These are phyloP conservation scores for Ramphastos sulfuratus DNA, from an alignment of 2,113 vertebrate species.

Conservation along the genomic window DNA sequence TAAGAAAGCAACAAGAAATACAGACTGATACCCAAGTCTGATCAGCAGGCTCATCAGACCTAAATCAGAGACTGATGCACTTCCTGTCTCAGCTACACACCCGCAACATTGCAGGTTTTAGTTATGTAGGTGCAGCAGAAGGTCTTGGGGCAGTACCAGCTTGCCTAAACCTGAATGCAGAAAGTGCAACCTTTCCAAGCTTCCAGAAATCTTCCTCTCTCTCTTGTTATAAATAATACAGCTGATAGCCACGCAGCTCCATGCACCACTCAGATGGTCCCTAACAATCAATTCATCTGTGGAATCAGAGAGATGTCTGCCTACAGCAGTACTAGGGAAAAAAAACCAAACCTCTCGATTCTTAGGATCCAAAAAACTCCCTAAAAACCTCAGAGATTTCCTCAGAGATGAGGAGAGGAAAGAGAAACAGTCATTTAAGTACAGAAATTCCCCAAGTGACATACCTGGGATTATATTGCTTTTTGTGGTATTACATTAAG, in stretches of 20 bases:
- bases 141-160: not conserved
- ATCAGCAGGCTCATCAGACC: not conserved
- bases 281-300: not conserved
- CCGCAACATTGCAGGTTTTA: not conserved
- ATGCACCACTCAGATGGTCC: rapidly evolving
- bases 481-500: not conserved
- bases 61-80: not conserved
- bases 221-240: not conserved
- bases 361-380: rapidly evolving
- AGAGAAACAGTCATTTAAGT: not conserved
- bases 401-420: not conserved
- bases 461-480: not conserved
- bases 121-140: rapidly evolving
- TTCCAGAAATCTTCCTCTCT: not conserved
- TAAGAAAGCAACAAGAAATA: not conserved
- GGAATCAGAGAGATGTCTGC: not conserved
- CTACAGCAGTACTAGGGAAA: not conserved
- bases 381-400: not conserved
- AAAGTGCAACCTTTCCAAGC: not conserved
- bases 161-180: not conserved
- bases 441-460: not conserved
- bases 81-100: not conserved
- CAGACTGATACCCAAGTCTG: not conserved
- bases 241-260: not conserved
- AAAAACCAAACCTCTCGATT: not conserved